Evolutionary conservation across 1,140 invertebrate genomes (phyloP).

Genomic region (Rhizoglyphus robini): DNA sequence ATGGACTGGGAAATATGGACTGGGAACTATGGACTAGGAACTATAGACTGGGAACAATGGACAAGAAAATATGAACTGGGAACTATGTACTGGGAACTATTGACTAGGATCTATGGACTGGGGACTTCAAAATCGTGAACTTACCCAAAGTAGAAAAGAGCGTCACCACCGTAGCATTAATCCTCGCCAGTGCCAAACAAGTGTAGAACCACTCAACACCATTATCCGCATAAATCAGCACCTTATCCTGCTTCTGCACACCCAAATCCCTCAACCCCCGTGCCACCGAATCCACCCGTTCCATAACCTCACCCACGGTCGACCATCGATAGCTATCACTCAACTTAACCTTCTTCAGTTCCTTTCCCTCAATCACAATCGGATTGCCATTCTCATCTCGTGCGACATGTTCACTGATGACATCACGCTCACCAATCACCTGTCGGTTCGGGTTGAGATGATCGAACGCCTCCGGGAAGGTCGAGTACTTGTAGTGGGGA

Average conservation of each 20-base stretch:
- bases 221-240: conserved; percentile 39
- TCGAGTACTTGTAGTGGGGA: conserved; percentile 69
- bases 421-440: conserved; percentile 42
- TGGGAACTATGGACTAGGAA: too few relatives aligned
- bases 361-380: conserved; percentile 14
- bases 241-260: conserved; percentile 31
- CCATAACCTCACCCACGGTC: conserved; percentile 62
- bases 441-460: conserved; percentile 46
- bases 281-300: conserved; percentile 56
- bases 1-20: background rate
- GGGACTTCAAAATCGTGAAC: too few relatives aligned
- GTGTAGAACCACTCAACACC: conserved; percentile 40
- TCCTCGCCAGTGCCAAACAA: conserved; percentile 35
- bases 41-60: too few relatives aligned
- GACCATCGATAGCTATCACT: conserved; percentile 69
- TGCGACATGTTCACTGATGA: background rate
- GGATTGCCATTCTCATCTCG: conserved; percentile 37
- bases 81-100: too few relatives aligned
- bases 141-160: conserved; percentile 14
- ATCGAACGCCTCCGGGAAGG: conserved; percentile 52
- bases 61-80: too few relatives aligned
- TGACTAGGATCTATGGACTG: too few relatives aligned
- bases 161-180: conserved; percentile 31
- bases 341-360: conserved; percentile 1
- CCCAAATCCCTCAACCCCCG: conserved; percentile 28